Conservation (phyloP, 2,888 invertebrate genomes). For the Ctenicera cuprea region DNA sequence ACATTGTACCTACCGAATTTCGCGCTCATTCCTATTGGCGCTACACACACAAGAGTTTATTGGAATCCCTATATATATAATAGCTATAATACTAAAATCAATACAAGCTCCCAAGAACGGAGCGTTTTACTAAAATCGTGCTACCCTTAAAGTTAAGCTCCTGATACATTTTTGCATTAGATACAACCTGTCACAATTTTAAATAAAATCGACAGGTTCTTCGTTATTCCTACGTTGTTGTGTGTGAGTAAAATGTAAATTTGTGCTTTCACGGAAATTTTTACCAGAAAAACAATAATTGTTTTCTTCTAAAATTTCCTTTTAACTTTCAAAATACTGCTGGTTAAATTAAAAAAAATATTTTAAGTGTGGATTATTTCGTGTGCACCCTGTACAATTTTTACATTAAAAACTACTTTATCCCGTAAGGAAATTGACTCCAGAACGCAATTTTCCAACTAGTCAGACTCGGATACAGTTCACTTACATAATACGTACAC, state of each 20-base stretch:
- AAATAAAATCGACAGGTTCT: slow-evolving; percentile 1
- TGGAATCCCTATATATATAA: slow-evolving; percentile 39
- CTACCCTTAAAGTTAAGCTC: slow-evolving; percentile 23
- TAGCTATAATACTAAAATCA: slow-evolving; percentile 53
- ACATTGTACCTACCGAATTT: slow-evolving; percentile 30
- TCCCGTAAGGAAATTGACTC: slow-evolving; percentile 11
- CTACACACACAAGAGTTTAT: slow-evolving; percentile 21
- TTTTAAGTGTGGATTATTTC: neutral
- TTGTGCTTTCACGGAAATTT: neutral
- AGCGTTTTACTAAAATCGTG: slow-evolving; percentile 37
- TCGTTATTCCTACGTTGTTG: neutral
- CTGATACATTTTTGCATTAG: neutral
- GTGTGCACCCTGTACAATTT: slow-evolving; percentile 3
- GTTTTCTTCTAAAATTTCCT: no score
- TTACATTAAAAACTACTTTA: slow-evolving; percentile 8
- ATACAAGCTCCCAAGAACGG: slow-evolving; percentile 47
- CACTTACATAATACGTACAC: slow-evolving; percentile 15
- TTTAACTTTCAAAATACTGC: no score
- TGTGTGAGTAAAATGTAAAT: neutral
- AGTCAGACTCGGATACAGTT: slow-evolving; percentile 19
- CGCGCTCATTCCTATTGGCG: slow-evolving; percentile 19
- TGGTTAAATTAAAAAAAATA: neutral
- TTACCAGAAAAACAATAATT: no score
- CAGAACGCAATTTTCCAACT: slow-evolving; percentile 20
- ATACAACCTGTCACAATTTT: slow-evolving; percentile 8